These are phyloP conservation scores for Caranx ignobilis DNA, from an alignment of 2,113 vertebrate species.

Conservation along the genomic window DNA sequence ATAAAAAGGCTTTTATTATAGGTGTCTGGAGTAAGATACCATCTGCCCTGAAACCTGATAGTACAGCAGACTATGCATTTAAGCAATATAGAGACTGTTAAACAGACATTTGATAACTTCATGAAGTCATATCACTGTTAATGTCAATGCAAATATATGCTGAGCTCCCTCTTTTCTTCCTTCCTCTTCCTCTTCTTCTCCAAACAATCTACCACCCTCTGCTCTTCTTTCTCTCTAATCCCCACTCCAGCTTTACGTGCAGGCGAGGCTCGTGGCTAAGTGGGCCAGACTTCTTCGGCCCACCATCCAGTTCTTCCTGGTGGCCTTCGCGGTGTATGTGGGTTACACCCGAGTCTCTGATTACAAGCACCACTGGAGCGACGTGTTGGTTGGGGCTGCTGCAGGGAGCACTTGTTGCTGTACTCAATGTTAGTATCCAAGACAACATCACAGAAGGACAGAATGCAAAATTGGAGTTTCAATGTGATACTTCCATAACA, in stretches of 20 bases:
- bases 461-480: not conserved
- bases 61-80: not conserved
- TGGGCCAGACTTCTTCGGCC: slow-evolving; percentile 93
- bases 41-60: not conserved
- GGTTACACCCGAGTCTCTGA: slow-evolving; percentile 95
- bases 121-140: not conserved
- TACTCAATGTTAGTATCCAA: slow-evolving; percentile 87
- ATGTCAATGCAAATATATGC: not conserved
- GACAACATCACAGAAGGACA: slow-evolving; percentile 31
- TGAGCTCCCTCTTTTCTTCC: not conserved
- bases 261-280: slow-evolving; percentile 90
- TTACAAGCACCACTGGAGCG: slow-evolving; percentile 98
- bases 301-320: slow-evolving; percentile 94
- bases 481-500: not conserved
- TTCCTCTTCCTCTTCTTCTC: not conserved
- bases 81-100: not conserved
- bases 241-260: slow-evolving; percentile 89
- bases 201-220: not conserved
- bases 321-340: slow-evolving; percentile 94
- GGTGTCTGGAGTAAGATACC: not conserved
- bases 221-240: not conserved
- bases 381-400: slow-evolving; percentile 92
- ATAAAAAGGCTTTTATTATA: not conserved
- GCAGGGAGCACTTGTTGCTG: slow-evolving; percentile 92
- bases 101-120: not conserved